These are phyloP conservation scores for Andrena dorsata DNA, from an alignment of 2,888 invertebrate species.

Conservation along the genomic window DNA sequence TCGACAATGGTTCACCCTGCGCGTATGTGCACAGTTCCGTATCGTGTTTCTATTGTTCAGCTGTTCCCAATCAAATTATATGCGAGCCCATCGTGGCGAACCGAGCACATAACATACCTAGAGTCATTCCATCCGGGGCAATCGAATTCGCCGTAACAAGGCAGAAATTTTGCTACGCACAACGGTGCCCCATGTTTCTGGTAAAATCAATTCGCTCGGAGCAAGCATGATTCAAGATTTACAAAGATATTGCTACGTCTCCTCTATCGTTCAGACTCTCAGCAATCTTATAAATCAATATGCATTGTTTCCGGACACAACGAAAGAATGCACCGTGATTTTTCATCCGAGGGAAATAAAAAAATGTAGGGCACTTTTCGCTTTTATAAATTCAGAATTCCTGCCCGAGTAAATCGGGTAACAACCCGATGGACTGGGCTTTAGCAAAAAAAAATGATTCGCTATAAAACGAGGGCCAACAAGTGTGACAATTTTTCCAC, in stretches of 20 bases:
- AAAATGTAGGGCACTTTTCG: not conserved
- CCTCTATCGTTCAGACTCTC: too few species aligned
- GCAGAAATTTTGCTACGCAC: not conserved
- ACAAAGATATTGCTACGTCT: not conserved
- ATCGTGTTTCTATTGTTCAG: slow-evolving; percentile 38
- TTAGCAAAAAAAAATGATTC: not conserved
- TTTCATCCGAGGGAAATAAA: not conserved
- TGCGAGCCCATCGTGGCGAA: slow-evolving; percentile 50
- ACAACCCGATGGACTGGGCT: not conserved
- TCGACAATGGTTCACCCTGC: slow-evolving; percentile 18
- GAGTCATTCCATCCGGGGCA: slow-evolving; percentile 16
- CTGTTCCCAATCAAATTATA: slow-evolving; percentile 73
- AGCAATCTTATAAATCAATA: not conserved
- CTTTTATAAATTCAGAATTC: too few species aligned
- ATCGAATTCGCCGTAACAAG: slow-evolving; percentile 32
- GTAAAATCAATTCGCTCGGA: slow-evolving; percentile 3
- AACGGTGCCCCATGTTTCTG: not conserved
- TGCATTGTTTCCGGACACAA: not conserved
- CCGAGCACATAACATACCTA: slow-evolving; percentile 51
- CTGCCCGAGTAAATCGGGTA: not conserved
- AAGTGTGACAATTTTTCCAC: slow-evolving; percentile 25
- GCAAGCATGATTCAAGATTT: not conserved
- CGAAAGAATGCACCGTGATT: slow-evolving; percentile 1
- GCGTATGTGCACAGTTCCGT: slow-evolving; percentile 3
- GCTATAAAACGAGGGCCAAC: too few species aligned